These are phyloP conservation scores for Xylocopa sonorina DNA, from an alignment of 1,140 invertebrate species.

Conservation along the genomic window DNA sequence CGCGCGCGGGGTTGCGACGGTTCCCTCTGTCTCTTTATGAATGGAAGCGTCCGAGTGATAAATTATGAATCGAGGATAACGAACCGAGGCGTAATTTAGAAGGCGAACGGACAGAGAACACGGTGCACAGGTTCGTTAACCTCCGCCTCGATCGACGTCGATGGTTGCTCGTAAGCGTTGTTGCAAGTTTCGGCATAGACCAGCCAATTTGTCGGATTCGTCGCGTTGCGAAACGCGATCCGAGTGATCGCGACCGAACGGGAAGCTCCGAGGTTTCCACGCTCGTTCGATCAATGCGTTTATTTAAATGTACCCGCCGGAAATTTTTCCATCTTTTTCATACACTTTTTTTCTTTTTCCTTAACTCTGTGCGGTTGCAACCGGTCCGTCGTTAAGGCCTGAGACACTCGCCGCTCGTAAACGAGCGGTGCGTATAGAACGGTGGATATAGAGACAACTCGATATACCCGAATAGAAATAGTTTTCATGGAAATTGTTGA, in stretches of 20 bases:
- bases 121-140: conserved; percentile 2
- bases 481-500: conserved; percentile 56
- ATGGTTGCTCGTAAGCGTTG: conserved; percentile 15
- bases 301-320: no score
- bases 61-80: conserved; percentile 21
- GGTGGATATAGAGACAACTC: not conserved
- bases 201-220: not conserved
- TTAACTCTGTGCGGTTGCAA: conserved; percentile 32
- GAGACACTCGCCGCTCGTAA: not conserved
- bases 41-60: not conserved
- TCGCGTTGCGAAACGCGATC: not conserved
- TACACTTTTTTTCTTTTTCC: not conserved
- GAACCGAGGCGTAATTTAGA: not conserved
- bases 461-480: not conserved
- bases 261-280: not conserved
- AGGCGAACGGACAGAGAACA: not conserved
- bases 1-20: not conserved
- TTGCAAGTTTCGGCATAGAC: conserved; percentile 9
- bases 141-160: not conserved
- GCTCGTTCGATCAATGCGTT: no score
- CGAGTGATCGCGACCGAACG: not conserved
- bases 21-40: not conserved
- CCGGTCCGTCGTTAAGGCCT: conserved; percentile 32
- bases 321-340: no score
- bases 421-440: not conserved